Conservation (phyloP, 1,140 invertebrate genomes). For the Drosophila sulfurigaster region DNA sequence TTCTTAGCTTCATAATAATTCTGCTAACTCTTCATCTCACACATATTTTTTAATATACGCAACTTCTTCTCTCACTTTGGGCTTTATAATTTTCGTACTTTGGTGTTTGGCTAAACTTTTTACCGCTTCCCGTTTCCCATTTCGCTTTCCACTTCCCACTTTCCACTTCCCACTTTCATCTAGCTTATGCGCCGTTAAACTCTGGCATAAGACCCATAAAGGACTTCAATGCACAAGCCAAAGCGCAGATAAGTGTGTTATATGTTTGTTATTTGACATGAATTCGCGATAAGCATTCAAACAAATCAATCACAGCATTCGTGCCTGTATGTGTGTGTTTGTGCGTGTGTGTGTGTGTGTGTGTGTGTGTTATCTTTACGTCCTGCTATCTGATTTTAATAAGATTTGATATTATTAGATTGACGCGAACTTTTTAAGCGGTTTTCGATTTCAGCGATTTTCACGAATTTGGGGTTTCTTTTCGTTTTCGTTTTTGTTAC, state of each 20-base stretch:
- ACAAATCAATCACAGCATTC: slow-evolving; percentile 32
- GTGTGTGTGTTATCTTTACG: slow-evolving; percentile 10
- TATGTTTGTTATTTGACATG: slow-evolving; percentile 20
- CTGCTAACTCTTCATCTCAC: too few relatives aligned
- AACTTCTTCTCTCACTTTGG: too few relatives aligned
- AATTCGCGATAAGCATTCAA: slow-evolving; percentile 30
- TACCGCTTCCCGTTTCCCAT: background rate
- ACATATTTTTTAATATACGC: too few relatives aligned
- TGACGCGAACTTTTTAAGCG: slow-evolving; percentile 50
- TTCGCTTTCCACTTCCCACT: background rate
- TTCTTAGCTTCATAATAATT: too few relatives aligned
- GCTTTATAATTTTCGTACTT: too few relatives aligned
- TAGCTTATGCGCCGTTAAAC: slow-evolving; percentile 10
- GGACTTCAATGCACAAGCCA: slow-evolving; percentile 2
- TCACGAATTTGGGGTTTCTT: slow-evolving; percentile 35
- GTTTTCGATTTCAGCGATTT: slow-evolving; percentile 53
- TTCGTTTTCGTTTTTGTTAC: background rate
- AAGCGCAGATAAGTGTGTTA: slow-evolving; percentile 19
- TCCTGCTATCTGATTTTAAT: slow-evolving; percentile 47
- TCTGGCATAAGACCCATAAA: slow-evolving; percentile 7
- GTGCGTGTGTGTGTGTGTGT: slow-evolving; percentile 5
- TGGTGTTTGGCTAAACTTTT: too few relatives aligned
- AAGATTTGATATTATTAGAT: slow-evolving; percentile 53
- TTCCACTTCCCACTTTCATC: slow-evolving; percentile 6
- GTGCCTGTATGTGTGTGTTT: background rate